A percentile compares a stretch with the other conserved stretches of the same genome.
phyloP scores from a whole-genome alignment of 2,888 invertebrate genomes.

The Exephanes ischioxanthus region DNA sequence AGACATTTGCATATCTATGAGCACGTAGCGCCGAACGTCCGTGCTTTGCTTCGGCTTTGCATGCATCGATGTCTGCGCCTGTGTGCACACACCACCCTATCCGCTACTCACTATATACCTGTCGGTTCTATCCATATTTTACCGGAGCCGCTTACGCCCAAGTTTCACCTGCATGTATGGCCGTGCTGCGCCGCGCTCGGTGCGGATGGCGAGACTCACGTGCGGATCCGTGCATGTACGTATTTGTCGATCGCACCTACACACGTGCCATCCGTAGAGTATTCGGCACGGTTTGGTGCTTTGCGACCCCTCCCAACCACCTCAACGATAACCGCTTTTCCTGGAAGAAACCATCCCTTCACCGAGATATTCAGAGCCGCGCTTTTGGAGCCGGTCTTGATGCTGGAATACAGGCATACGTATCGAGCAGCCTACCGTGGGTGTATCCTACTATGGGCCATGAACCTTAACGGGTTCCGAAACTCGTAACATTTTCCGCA shows the following conservation, averaged over 20 bases:
- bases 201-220: conserved; percentile 22
- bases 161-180: conserved; percentile 35
- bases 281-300: conserved; percentile 25
- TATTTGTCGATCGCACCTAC: conserved; percentile 24
- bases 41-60: conserved; percentile 47
- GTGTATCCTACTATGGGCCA: conserved; percentile 10
- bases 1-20: conserved; percentile 73
- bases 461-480: conserved; percentile 39
- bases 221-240: neutral
- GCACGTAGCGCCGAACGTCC: conserved; percentile 58
- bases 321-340: conserved; percentile 46
- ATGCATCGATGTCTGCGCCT: conserved; percentile 52
- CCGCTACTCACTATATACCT: neutral
- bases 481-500: conserved; percentile 29
- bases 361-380: conserved; percentile 10
- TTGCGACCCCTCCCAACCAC: neutral
- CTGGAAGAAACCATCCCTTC: conserved; percentile 27
- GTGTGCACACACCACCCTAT: neutral
- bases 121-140: conserved; percentile 23
- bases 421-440: conserved; percentile 2
- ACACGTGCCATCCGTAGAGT: neutral
- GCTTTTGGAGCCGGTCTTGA: neutral
- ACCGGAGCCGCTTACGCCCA: conserved; percentile 39
- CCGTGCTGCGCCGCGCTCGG: conserved; percentile 1
- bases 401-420: neutral